Conservation (phyloP, 1,140 invertebrate genomes). For the Luehdorfia chinensis region DNA sequence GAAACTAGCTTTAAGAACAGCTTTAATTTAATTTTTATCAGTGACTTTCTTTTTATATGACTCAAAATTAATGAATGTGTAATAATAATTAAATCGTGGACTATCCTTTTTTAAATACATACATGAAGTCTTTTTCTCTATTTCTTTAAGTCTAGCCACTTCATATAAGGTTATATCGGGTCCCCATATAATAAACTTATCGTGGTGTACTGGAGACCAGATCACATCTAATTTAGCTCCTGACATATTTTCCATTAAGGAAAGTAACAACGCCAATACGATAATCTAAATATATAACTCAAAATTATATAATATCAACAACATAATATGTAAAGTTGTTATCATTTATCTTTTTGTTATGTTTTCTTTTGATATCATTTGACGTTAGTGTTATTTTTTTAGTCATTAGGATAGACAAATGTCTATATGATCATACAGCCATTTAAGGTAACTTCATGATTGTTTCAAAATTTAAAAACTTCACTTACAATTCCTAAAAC, state of each 20-base stretch:
- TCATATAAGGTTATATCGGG: conserved; percentile 91
- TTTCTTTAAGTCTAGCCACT: conserved; percentile 80
- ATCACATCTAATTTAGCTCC: conserved; percentile 80
- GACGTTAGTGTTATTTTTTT: background rate
- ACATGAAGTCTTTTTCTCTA: conserved; percentile 70
- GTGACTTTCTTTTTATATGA: no score
- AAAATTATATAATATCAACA: background rate
- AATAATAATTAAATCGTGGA: no score
- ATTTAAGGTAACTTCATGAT: no score
- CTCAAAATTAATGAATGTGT: no score
- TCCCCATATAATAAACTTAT: conserved; percentile 92
- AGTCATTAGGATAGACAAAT: no score
- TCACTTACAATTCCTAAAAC: no score
- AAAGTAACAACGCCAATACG: conserved; percentile 40
- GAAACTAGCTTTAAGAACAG: no score
- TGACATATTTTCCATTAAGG: conserved; percentile 40
- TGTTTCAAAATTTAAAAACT: no score
- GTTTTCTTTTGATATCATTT: background rate
- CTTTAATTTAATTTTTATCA: no score
- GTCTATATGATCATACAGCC: no score
- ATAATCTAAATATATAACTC: background rate
- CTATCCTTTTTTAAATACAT: background rate
- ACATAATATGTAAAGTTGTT: background rate
- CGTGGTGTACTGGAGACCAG: conserved; percentile 87
- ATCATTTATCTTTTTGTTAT: background rate